Evolutionary conservation across 1,140 invertebrate species (phyloP), one percentile per base, ranked within the genome.

Genomic region (Araneus ventricosus): DNA sequence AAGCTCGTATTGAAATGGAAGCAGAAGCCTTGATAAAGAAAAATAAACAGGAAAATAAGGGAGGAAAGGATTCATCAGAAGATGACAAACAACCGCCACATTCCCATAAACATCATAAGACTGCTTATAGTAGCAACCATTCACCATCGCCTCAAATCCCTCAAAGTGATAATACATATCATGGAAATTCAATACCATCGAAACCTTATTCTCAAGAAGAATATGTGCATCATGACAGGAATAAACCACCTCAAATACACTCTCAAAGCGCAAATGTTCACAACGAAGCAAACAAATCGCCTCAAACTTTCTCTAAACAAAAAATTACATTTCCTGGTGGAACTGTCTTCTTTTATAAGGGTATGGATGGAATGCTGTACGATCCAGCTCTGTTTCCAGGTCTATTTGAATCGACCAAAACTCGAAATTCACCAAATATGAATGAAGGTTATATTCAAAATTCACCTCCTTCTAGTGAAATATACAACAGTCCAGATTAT

Each of bases 1-100:
- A 41, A 37, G 7, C 37, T 10, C n/a, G 70, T 34, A 86, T 92
- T 14, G 90, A 92, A 70, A 92, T 57, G 24, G 57, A 67, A 86
- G 90, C 90, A 7, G 90, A 92, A 70, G 61, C 34, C 14, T 70
- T 92, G 5, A 70, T 92, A 86, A 86, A 92, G 24, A 85, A 52
- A 30, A 30, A 91, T 10, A 92, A 67, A 70, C 39, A 67, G 24
- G 37, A 92, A 92, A 86, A 84, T 8, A n/a, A 34, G 2, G 22
- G 27, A 41, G 39, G 10, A 63, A 39, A 34, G n/a, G 85, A 45
- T 52, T 84, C 52, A 7, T 24, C 52, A 63, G 57, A 63, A 87
- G 10, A 61, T 30, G 7, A 17, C 20, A 45, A 85, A 45, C 45
- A 22, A 20, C 10, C 17, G 37, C n/a, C 34, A 24, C 34, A 24